phyloP scores from a whole-genome alignment of 2,888 invertebrate genomes.

The Stenichneumon culpator region DNA sequence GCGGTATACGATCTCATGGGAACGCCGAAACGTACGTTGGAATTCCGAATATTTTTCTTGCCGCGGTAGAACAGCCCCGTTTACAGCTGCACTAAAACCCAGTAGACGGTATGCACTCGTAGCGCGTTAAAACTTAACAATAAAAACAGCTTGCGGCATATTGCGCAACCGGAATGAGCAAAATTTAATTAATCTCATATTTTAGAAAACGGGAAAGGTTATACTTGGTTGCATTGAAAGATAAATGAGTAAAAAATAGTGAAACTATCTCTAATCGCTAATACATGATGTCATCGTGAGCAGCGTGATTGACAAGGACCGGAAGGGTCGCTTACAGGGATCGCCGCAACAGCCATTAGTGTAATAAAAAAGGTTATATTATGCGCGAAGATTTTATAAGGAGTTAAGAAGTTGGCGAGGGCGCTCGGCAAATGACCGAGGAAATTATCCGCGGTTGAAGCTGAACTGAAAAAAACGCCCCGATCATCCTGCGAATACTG shows the following conservation, averaged over 20 bases:
- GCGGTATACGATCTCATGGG: not conserved
- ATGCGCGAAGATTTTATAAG: too few relatives aligned
- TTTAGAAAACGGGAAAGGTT: not conserved
- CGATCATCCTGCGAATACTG: constrained; percentile 42
- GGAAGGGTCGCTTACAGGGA: too few relatives aligned
- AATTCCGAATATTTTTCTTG: constrained; percentile 9
- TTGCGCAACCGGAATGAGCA: not conserved
- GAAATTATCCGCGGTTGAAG: constrained; percentile 9
- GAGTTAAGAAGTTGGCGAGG: too few relatives aligned
- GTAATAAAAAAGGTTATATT: too few relatives aligned
- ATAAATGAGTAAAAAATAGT: not conserved
- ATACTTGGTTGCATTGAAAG: not conserved
- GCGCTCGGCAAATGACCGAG: not conserved
- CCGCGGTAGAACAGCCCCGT: not conserved
- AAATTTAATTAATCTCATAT: not conserved
- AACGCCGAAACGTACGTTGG: not conserved
- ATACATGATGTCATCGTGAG: too few relatives aligned
- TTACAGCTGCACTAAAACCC: not conserved
- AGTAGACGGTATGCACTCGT: not conserved
- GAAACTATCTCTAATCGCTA: not conserved
- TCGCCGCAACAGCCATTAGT: too few relatives aligned
- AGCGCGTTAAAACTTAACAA: not conserved
- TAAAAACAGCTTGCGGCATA: not conserved
- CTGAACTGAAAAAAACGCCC: constrained; percentile 25
- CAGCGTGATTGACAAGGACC: too few relatives aligned